Evolutionary conservation across 1,140 invertebrate species (phyloP).

Genomic region (Agraylea sexmaculata): DNA sequence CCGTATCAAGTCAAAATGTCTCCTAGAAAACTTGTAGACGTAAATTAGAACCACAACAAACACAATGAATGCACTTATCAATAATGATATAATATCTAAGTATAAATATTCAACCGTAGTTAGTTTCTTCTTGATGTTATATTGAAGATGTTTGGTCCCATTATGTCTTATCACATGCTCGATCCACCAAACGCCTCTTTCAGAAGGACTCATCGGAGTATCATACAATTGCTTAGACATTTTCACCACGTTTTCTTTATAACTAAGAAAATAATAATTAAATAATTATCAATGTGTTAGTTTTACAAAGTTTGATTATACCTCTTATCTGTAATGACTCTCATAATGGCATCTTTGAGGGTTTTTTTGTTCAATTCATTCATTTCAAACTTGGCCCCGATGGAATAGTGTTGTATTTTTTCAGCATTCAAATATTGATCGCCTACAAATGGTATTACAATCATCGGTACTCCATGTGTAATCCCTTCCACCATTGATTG

Average conservation of each 20-base stretch:
- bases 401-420: constrained; percentile 22
- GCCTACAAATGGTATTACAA: constrained; percentile 29
- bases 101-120: not conserved
- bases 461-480: constrained; percentile 39
- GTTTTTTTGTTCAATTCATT: constrained; percentile 20
- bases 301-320: not conserved
- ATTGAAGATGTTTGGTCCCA: constrained; percentile 32
- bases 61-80: no score
- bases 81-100: constrained; percentile 6
- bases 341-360: constrained; percentile 22
- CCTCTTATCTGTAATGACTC: constrained; percentile 1
- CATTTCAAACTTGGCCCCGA: constrained; percentile 23
- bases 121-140: not conserved
- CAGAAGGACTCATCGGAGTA: constrained; percentile 39
- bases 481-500: constrained; percentile 45
- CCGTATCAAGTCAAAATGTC: no score
- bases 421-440: constrained; percentile 27
- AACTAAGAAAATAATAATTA: constrained; percentile 26
- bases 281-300: not conserved
- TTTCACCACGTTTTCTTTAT: constrained; percentile 35
- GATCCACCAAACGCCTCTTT: constrained; percentile 46
- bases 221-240: constrained; percentile 37
- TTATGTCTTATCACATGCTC: constrained; percentile 45
- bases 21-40: no score
- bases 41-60: no score